These are phyloP conservation scores for Brachionus sp. DNA, from an alignment of 1,140 invertebrate species.

Conservation along the genomic window DNA sequence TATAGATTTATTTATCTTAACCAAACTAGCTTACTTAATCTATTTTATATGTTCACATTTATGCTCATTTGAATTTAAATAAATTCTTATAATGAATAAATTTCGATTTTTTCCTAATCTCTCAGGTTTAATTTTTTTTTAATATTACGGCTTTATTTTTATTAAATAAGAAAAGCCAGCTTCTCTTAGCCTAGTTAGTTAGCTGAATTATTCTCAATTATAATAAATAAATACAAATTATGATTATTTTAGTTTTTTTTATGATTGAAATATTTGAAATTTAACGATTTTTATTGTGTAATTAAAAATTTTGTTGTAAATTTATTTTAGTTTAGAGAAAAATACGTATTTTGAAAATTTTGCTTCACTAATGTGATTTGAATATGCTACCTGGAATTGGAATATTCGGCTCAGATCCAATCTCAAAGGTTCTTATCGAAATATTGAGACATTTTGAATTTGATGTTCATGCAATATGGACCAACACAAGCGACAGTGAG, in stretches of 20 bases:
- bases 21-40: not conserved
- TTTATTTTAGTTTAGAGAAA: constrained; percentile 1
- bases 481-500: not conserved
- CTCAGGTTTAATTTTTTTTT: not conserved
- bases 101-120: not conserved
- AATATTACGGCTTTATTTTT: not conserved
- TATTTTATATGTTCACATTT: not conserved
- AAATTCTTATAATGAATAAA: not conserved
- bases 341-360: not conserved
- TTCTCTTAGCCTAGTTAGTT: not conserved
- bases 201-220: not conserved
- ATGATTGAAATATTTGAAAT: constrained; percentile 33
- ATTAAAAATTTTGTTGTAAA: constrained; percentile 18
- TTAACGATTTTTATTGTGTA: constrained; percentile 29
- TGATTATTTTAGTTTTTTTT: constrained; percentile 5
- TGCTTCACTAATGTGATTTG: not conserved
- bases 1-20: not conserved
- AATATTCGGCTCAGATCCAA: constrained; percentile 37
- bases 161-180: not conserved
- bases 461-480: constrained; percentile 33
- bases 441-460: constrained; percentile 36
- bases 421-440: not conserved
- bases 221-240: constrained; percentile 18
- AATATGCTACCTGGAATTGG: constrained; percentile 45
- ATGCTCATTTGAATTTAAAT: not conserved